Conservation (phyloP, 2,888 invertebrate genomes). For the Malachius bipustulatus region DNA sequence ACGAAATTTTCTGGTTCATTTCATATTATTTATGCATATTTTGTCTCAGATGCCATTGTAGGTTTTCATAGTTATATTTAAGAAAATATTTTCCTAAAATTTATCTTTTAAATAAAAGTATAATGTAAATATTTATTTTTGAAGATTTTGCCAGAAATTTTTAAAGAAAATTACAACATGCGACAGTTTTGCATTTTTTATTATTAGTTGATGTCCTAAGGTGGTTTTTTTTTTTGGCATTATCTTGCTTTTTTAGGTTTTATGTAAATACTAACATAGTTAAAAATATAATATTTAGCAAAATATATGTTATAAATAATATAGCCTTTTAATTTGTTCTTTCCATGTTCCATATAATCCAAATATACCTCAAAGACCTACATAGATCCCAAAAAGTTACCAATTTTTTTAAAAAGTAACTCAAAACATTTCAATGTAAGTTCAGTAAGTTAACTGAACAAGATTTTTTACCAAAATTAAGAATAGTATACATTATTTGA, state of each 20-base stretch:
- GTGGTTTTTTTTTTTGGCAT: constrained; percentile 28
- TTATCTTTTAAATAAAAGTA: too few relatives aligned
- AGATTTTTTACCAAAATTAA: too few relatives aligned
- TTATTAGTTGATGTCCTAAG: constrained; percentile 6
- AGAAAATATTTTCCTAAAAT: constrained; percentile 13
- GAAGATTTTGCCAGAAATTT: constrained; percentile 14
- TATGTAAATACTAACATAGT: constrained; percentile 35
- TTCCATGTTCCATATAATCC: too few relatives aligned
- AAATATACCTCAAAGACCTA: too few relatives aligned
- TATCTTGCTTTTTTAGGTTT: constrained; percentile 29
- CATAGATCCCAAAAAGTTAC: too few relatives aligned
- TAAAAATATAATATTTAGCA: constrained; percentile 28
- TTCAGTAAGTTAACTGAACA: too few relatives aligned
- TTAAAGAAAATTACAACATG: constrained; percentile 9
- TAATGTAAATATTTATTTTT: constrained; percentile 14
- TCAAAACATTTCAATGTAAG: too few relatives aligned
- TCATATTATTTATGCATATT: neutral
- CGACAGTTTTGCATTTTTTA: constrained; percentile 9
- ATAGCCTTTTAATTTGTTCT: too few relatives aligned
- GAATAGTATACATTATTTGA: too few relatives aligned
- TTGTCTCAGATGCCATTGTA: constrained; percentile 12
- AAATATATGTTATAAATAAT: constrained; percentile 29
- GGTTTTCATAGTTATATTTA: constrained; percentile 14
- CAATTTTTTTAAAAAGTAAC: constrained; percentile 3
- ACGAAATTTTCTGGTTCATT: neutral